Percentiles rank a stretch among this genome's conserved stretches.
Evolutionary conservation across 2,113 vertebrate genomes (phyloP).

Genomic region (Lates calcarifer): DNA sequence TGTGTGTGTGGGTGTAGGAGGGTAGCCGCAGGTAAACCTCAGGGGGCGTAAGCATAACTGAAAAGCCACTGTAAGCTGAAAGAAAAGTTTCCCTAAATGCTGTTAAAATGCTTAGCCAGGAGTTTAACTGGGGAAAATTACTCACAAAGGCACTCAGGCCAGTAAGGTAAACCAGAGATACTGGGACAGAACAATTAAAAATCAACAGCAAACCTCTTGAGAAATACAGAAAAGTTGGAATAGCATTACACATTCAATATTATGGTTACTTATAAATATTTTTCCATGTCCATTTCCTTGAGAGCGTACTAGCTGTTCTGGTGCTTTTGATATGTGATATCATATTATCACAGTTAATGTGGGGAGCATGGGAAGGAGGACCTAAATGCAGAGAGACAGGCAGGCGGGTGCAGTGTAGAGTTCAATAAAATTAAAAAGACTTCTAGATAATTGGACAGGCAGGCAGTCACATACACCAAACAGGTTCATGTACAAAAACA

Average conservation of each 20-base stretch:
- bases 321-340: too few relatives aligned
- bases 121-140: conserved; percentile 16
- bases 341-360: too few relatives aligned
- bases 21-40: conserved; percentile 40
- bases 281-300: neutral
- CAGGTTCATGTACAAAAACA: neutral
- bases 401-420: neutral
- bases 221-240: neutral
- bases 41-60: conserved; percentile 7
- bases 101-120: conserved; percentile 42
- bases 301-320: neutral
- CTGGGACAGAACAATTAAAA: neutral
- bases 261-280: neutral
- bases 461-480: neutral
- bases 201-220: conserved; percentile 1
- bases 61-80: conserved; percentile 38
- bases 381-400: neutral
- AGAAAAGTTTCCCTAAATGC: conserved; percentile 44
- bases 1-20: conserved; percentile 3
- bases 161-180: conserved; percentile 3
- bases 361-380: neutral
- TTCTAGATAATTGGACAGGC: too few relatives aligned
- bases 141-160: conserved; percentile 3
- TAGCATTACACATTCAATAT: neutral
- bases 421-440: too few relatives aligned